A percentile compares a stretch with the other conserved stretches of the same genome.
These are phyloP conservation scores for Eupithecia vulgata DNA, from an alignment of 2,888 invertebrate species.

Conservation along the genomic window DNA sequence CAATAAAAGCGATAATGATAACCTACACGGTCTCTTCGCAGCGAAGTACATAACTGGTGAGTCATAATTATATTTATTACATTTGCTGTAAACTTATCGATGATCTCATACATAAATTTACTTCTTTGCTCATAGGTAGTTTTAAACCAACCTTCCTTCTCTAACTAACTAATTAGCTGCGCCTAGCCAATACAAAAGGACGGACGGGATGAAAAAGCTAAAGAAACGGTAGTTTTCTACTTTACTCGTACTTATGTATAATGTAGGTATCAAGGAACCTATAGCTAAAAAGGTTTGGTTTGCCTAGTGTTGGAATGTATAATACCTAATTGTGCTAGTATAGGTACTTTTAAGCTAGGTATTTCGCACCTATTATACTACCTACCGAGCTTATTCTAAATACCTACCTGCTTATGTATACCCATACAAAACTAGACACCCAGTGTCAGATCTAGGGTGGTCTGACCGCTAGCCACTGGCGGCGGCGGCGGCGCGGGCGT, in stretches of 20 bases:
- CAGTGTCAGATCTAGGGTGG: too few relatives aligned
- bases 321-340: background rate
- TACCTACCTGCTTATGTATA: too few relatives aligned
- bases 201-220: background rate
- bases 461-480: too few relatives aligned
- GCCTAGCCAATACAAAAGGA: background rate
- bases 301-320: background rate
- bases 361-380: too few relatives aligned
- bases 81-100: slow-evolving; percentile 78
- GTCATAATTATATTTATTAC: slow-evolving; percentile 84
- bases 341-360: background rate
- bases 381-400: too few relatives aligned
- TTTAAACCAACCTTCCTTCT: slow-evolving; percentile 1
- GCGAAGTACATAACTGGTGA: slow-evolving; percentile 77
- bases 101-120: slow-evolving; percentile 75
- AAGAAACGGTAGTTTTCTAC: background rate
- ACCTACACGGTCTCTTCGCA: slow-evolving; percentile 80
- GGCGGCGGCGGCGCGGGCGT: too few relatives aligned
- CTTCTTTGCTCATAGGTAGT: slow-evolving; percentile 46
- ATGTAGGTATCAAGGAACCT: background rate
- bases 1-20: slow-evolving; percentile 69
- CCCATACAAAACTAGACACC: too few relatives aligned
- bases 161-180: background rate
- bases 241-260: too few relatives aligned
- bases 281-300: background rate